Evolutionary conservation across 1,140 invertebrate genomes (phyloP).

Genomic region (Neodiprion fabricii): DNA sequence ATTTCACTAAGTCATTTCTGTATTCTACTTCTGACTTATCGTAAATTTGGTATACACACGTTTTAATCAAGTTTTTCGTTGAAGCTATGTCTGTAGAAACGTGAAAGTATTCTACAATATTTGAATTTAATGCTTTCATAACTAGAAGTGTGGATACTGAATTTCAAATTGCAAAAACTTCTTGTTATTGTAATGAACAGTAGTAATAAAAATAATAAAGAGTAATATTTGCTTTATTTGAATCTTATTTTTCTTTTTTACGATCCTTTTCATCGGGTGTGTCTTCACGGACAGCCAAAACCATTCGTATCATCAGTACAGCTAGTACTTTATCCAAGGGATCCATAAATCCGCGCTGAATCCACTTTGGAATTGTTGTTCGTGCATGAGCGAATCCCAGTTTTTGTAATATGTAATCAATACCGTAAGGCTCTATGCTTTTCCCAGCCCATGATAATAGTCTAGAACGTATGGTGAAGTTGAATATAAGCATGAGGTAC

Average conservation of each 20-base stretch:
- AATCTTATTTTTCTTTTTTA: constrained; percentile 49
- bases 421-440: constrained; percentile 95
- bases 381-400: constrained; percentile 96
- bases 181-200: background rate
- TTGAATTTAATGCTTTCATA: no score
- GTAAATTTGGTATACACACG: background rate
- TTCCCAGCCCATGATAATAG: constrained; percentile 94
- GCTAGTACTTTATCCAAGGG: constrained; percentile 88
- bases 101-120: no score
- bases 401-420: constrained; percentile 97
- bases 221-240: background rate
- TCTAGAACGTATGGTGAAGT: constrained; percentile 59
- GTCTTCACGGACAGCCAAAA: constrained; percentile 58
- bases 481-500: constrained; percentile 6
- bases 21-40: background rate
- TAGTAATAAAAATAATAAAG: background rate
- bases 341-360: constrained; percentile 97
- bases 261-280: constrained; percentile 48
- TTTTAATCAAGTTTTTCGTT: background rate
- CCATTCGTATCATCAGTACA: constrained; percentile 72
- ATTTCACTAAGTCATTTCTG: background rate
- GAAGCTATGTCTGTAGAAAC: background rate
- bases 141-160: no score
- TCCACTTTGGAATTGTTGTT: constrained; percentile 98
- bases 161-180: no score